These are phyloP conservation scores for Hemithea aestivaria DNA, from an alignment of 2,888 invertebrate genomes.

Conservation along the genomic window DNA sequence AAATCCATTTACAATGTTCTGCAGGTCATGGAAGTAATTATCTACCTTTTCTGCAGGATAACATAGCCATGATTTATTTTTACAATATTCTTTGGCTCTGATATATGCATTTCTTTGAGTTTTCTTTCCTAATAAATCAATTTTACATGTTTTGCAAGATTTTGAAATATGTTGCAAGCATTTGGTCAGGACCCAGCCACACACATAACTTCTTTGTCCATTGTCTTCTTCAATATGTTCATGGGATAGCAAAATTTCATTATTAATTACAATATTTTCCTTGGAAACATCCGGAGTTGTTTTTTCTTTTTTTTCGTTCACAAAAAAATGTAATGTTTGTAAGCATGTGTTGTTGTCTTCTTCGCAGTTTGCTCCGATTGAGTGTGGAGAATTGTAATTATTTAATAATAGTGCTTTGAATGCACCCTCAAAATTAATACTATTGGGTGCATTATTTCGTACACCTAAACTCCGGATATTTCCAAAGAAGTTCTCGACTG, in stretches of 20 bases:
- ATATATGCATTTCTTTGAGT: neutral
- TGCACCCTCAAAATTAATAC: constrained; percentile 26
- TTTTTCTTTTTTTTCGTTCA: constrained; percentile 3
- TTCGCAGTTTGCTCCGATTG: constrained; percentile 24
- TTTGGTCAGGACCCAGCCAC: constrained; percentile 26
- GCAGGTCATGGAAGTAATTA: neutral
- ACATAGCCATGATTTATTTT: neutral
- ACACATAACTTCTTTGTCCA: constrained; percentile 27
- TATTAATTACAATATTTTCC: constrained; percentile 1
- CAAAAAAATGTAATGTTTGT: no score
- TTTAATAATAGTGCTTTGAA: constrained; percentile 28
- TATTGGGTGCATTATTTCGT: constrained; percentile 25
- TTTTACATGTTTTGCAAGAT: constrained; percentile 6
- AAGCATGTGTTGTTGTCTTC: constrained; percentile 15
- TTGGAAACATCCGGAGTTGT: constrained; percentile 2
- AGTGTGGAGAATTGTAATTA: constrained; percentile 25
- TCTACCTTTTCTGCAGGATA: neutral
- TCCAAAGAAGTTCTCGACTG: constrained; percentile 33
- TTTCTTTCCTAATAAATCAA: neutral
- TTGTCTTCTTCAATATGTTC: constrained; percentile 2
- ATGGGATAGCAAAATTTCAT: neutral
- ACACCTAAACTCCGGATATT: constrained; percentile 29
- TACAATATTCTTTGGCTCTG: constrained; percentile 4
- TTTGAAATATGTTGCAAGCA: constrained; percentile 19
- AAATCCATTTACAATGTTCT: no score